Base-by-base conservation (phyloP, 2,888 invertebrate genomes). In the Torymus auratus region DNA sequence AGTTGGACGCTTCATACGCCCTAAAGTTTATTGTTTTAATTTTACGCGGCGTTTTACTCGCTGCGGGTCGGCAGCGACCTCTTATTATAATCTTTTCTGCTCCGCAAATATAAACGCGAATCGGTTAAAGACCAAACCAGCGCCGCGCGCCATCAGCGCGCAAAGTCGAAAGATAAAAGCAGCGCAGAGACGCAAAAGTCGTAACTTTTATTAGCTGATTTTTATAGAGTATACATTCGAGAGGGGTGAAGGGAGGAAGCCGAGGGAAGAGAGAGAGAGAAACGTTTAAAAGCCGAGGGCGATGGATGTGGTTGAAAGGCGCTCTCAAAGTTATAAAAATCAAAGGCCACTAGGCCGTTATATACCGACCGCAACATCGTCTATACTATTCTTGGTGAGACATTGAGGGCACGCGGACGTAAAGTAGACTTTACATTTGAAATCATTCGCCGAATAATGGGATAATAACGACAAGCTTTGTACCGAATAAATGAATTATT, bases 141-240 rank as follows among this genome's bases (percentile, higher is more conserved):
- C 52, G 65, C 58, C 79, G 77, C 20, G 52, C 71, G 74, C 67
- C 53, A 76, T 75, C 71, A 13, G 73, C 5, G 41, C 41, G 41
- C 41, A 73, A 74, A 79, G 23, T 77, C 52, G 52, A 65, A 71
- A 76, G 52, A 73, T 55, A 72, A 74, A 73, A 75, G 62, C 64
- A 11, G 15, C 23, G 68, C 41, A 13, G 23, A 4, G 17, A 41
- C 41, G 41, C 41, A 41, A 20, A 53, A 41, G 65, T 69, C 69
- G 64, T 62, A 74, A 75, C 52, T 60, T 75, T 76, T 41, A 64
- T 70, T 69, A 70, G 64, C 56, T 50, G 56, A 70, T 70, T 77
- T 68, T 65, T 65, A 73, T 55, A 20, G 74, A 20, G 56, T n/a
- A 56, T 15, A 20, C 20, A 72, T 67, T 58, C 28, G 56, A 20